Conservation (phyloP, 1,140 invertebrate genomes). For the Dreissena polymorpha region DNA sequence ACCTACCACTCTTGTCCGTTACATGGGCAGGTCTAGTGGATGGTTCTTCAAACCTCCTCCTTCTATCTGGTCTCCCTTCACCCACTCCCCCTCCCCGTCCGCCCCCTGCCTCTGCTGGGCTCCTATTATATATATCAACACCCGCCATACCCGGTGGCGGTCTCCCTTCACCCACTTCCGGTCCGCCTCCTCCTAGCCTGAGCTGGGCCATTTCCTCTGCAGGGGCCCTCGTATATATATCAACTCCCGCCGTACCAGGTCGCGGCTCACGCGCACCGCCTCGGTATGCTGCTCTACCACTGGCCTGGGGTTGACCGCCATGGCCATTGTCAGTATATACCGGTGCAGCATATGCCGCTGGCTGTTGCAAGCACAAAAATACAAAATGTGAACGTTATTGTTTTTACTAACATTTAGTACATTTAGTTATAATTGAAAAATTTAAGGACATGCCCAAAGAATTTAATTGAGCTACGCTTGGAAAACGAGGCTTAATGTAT, state of each 20-base stretch:
- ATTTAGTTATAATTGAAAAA: background rate
- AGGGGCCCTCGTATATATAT: constrained; percentile 37
- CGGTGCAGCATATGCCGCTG: background rate
- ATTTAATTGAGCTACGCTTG: no score
- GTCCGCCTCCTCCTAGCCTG: constrained; percentile 62
- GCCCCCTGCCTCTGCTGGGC: constrained; percentile 60
- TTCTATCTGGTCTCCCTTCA: constrained; percentile 40
- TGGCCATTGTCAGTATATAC: constrained; percentile 26
- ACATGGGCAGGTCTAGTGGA: constrained; percentile 65
- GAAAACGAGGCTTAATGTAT: no score
- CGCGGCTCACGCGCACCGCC: constrained; percentile 62
- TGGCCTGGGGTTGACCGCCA: constrained; percentile 61
- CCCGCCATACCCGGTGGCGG: constrained; percentile 56
- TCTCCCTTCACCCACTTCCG: background rate
- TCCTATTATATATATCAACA: constrained; percentile 33
- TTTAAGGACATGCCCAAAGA: no score
- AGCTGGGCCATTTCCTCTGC: constrained; percentile 62
- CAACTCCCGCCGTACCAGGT: constrained; percentile 59
- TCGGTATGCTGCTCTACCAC: constrained; percentile 66
- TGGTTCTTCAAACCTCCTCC: constrained; percentile 54
- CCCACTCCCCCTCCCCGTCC: constrained; percentile 59
- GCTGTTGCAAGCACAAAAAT: no score
- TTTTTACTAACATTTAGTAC: no score
- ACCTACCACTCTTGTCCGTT: constrained; percentile 67
- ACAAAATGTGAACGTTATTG: no score